These are phyloP conservation scores for Caenorhabditis sp. DNA, from an alignment of 2,888 invertebrate species.

Conservation along the genomic window DNA sequence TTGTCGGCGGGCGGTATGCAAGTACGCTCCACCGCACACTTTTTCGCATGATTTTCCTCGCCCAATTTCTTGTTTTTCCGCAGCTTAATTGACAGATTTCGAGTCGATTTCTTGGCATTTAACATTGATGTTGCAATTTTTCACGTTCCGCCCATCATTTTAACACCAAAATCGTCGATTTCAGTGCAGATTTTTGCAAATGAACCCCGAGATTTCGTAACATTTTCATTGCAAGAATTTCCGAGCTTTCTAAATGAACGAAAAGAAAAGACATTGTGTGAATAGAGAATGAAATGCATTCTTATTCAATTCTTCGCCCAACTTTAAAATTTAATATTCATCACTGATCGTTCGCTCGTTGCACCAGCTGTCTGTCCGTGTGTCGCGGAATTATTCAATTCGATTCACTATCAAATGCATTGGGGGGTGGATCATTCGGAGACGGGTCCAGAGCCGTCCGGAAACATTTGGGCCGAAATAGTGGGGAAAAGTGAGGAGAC, in stretches of 20 bases:
- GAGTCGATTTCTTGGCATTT: background rate
- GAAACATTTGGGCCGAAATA: background rate
- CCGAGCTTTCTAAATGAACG: too few species aligned
- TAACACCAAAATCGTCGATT: background rate
- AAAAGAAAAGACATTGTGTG: too few species aligned
- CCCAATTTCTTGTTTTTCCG: background rate
- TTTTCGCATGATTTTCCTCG: conserved; percentile 12
- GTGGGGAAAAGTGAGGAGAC: background rate
- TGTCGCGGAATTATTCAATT: conserved; percentile 39
- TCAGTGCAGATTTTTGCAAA: background rate
- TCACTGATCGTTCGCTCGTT: too few species aligned
- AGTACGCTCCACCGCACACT: conserved; percentile 30
- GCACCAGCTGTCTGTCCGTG: too few species aligned
- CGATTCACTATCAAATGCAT: conserved; percentile 32
- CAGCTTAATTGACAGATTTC: too few species aligned
- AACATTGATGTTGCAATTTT: background rate
- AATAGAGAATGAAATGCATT: too few species aligned
- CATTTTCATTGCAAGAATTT: too few species aligned
- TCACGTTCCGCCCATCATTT: background rate
- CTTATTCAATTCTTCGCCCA: too few species aligned
- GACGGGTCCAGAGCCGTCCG: too few species aligned
- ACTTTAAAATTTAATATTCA: too few species aligned
- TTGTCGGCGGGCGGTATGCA: conserved; percentile 5
- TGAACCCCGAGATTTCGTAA: too few species aligned
- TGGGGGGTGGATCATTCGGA: too few species aligned